Conservation (phyloP, 1,140 invertebrate genomes). For the Trypoxylus dichotomus region DNA sequence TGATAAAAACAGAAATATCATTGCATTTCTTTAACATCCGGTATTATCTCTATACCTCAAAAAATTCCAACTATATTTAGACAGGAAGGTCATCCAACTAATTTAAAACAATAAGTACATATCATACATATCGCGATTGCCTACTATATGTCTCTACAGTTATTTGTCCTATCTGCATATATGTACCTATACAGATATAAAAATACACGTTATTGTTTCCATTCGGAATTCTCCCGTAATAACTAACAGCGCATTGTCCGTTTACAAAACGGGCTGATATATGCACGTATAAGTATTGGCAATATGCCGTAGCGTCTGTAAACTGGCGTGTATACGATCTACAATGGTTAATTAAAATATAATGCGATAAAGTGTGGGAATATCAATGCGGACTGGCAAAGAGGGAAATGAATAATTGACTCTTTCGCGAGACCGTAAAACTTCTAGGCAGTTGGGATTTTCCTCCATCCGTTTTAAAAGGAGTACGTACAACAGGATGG, state of each 20-base stretch:
- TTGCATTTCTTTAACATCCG: too few species aligned
- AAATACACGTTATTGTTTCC: not conserved
- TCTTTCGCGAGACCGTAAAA: not conserved
- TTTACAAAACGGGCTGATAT: not conserved
- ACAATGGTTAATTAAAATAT: conserved; percentile 8
- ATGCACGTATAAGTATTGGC: not conserved
- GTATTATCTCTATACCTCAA: too few species aligned
- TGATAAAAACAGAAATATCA: too few species aligned
- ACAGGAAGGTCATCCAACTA: too few species aligned
- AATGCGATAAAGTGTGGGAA: not conserved
- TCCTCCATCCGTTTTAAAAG: not conserved
- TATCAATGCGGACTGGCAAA: not conserved
- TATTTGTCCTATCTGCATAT: not conserved
- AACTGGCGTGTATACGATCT: not conserved
- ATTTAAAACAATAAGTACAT: too few species aligned
- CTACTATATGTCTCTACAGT: not conserved
- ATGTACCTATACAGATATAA: not conserved
- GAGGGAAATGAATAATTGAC: not conserved
- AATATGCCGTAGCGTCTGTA: not conserved
- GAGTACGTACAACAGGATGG: not conserved
- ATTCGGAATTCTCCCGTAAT: not conserved
- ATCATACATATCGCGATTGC: not conserved
- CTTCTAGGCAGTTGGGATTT: not conserved
- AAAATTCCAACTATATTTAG: too few species aligned
- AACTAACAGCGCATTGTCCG: not conserved